Conservation (phyloP, 2,113 vertebrate genomes). For the Oncorhynchus mykiss region DNA sequence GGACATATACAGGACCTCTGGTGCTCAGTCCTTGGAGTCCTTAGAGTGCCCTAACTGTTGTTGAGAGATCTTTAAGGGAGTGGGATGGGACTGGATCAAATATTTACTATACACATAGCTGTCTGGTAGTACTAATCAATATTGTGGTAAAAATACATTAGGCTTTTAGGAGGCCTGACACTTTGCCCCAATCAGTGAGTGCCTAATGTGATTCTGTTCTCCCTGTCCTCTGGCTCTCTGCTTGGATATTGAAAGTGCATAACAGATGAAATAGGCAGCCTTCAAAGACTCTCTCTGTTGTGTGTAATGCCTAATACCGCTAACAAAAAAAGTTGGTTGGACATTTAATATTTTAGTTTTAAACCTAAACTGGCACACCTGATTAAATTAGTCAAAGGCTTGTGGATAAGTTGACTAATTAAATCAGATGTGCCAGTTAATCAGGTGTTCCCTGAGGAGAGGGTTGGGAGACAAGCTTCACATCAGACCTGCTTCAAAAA, state of each 20-base stretch:
- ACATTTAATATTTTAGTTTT: no score
- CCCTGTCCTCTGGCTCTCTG: not conserved
- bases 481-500: slow-evolving; percentile 28
- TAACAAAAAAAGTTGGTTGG: slow-evolving; percentile 41
- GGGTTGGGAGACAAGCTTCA: not conserved
- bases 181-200: slow-evolving; percentile 35
- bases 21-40: no score
- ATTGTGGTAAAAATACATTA: slow-evolving; percentile 46
- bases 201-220: not conserved
- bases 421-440: no score
- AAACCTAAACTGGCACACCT: no score
- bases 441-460: no score
- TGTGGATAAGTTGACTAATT: no score
- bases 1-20: no score
- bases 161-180: slow-evolving; percentile 4
- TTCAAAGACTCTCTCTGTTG: slow-evolving; percentile 17
- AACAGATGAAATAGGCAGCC: slow-evolving; percentile 32
- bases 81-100: not conserved
- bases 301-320: slow-evolving; percentile 35
- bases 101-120: not conserved
- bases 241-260: slow-evolving; percentile 20
- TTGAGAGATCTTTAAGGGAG: not conserved
- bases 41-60: no score
- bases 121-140: slow-evolving; percentile 48
- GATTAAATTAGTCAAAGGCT: no score